These are phyloP conservation scores for Discoglossus pictus DNA, from an alignment of 2,797 vertebrate species.

Conservation along the genomic window DNA sequence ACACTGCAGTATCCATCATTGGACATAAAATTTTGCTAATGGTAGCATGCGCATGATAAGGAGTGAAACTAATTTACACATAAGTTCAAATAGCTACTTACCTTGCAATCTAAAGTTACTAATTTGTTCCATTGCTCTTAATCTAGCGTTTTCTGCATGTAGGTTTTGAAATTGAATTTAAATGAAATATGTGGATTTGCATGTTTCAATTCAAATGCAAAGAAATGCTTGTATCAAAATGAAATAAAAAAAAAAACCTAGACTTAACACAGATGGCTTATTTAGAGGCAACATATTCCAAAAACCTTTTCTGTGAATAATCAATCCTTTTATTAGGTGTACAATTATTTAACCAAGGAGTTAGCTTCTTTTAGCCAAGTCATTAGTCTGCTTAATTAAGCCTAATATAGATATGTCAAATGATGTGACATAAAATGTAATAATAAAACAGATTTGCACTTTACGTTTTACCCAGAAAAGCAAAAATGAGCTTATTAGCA, in stretches of 20 bases:
- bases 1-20: too few relatives aligned
- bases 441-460: not conserved
- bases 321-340: conserved; percentile 18
- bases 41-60: conserved; percentile 12
- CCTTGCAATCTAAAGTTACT: conserved; percentile 1
- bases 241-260: too few relatives aligned
- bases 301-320: not conserved
- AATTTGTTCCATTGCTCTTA: conserved; percentile 29
- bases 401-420: conserved; percentile 31
- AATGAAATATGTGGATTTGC: not conserved
- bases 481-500: conserved; percentile 3
- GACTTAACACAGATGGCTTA: too few relatives aligned
- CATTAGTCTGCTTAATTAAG: conserved; percentile 31
- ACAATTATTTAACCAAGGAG: conserved; percentile 24
- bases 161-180: conserved; percentile 4
- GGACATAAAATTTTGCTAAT: conserved; percentile 1
- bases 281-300: not conserved
- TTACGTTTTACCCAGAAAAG: not conserved
- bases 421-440: conserved; percentile 23
- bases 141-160: conserved; percentile 16
- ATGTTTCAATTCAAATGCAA: conserved; percentile 7
- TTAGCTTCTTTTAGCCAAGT: conserved; percentile 22
- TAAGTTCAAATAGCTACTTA: not conserved
- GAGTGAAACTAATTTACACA: conserved; percentile 2
- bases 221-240: too few relatives aligned